Conservation (phyloP, 2,888 invertebrate species). For the Gnatocerus cornutus region DNA sequence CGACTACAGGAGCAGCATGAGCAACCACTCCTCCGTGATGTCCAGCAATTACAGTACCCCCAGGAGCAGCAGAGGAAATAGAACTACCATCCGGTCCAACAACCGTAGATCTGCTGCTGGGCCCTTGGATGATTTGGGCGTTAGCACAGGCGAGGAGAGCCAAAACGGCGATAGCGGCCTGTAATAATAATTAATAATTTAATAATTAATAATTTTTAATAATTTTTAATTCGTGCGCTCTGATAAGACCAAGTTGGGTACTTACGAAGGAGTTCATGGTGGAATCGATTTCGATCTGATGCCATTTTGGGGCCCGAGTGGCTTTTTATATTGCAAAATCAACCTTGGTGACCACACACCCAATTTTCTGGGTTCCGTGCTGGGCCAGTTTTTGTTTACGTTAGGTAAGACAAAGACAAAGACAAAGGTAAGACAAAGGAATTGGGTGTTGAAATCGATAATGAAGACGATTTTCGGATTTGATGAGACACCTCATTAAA, state of each 20-base stretch:
- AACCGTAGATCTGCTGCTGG: slow-evolving; percentile 59
- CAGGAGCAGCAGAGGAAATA: slow-evolving; percentile 52
- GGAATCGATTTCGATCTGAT: slow-evolving; percentile 25
- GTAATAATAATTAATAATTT: too few relatives aligned
- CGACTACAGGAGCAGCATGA: slow-evolving; percentile 40
- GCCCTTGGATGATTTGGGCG: slow-evolving; percentile 60
- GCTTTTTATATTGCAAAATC: slow-evolving; percentile 19
- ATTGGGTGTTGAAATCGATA: background rate
- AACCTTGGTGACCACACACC: slow-evolving; percentile 37
- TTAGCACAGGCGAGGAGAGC: slow-evolving; percentile 60
- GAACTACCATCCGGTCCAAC: slow-evolving; percentile 61
- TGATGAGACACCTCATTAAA: background rate
- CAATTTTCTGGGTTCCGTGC: slow-evolving; percentile 27
- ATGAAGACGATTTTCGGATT: background rate
- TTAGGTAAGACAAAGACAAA: background rate
- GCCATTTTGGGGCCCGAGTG: slow-evolving; percentile 21
- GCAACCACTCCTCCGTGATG: slow-evolving; percentile 54
- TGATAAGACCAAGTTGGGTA: too few relatives aligned
- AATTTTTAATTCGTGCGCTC: too few relatives aligned
- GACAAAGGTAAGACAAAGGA: slow-evolving; percentile 7
- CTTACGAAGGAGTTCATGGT: slow-evolving; percentile 38
- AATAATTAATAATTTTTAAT: too few relatives aligned
- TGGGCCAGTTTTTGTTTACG: slow-evolving; percentile 18
- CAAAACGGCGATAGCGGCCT: slow-evolving; percentile 56
- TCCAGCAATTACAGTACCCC: slow-evolving; percentile 55